Conservation (phyloP, 1,140 invertebrate genomes). For the Drosophila sp. region DNA sequence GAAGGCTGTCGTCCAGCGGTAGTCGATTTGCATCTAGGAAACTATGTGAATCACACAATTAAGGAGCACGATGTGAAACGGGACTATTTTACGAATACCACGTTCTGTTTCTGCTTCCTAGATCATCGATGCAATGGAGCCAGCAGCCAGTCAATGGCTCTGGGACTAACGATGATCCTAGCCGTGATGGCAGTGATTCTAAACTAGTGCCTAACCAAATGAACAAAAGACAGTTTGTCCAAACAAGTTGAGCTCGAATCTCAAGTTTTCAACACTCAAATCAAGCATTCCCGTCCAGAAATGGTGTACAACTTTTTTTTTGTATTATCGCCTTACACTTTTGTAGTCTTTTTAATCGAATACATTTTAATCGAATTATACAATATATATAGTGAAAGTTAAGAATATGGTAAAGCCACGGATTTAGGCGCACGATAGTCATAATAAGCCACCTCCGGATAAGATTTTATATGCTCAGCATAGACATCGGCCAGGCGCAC, state of each 20-base stretch:
- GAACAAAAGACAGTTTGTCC: slow-evolving; percentile 47
- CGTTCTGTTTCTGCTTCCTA: slow-evolving; percentile 95
- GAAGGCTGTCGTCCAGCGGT: slow-evolving; percentile 93
- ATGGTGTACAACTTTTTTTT: slow-evolving; percentile 34
- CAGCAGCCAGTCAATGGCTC: slow-evolving; percentile 16
- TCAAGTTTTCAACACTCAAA: slow-evolving; percentile 31
- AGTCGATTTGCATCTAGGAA: slow-evolving; percentile 89
- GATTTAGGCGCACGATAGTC: slow-evolving; percentile 86
- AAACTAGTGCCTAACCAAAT: slow-evolving; percentile 56
- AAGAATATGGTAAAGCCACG: slow-evolving; percentile 41
- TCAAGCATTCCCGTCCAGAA: slow-evolving; percentile 46
- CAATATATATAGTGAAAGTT: slow-evolving; percentile 52
- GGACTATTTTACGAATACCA: slow-evolving; percentile 91
- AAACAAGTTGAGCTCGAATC: slow-evolving; percentile 55
- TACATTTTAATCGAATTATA: slow-evolving; percentile 65
- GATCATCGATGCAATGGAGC: slow-evolving; percentile 93
- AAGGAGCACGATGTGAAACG: slow-evolving; percentile 93
- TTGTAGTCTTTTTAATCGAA: slow-evolving; percentile 53
- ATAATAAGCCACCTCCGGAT: slow-evolving; percentile 89
- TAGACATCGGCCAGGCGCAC: slow-evolving; percentile 91
- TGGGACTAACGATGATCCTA: slow-evolving; percentile 28
- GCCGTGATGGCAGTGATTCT: slow-evolving; percentile 29
- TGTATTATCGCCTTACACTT: slow-evolving; percentile 40
- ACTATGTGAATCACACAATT: slow-evolving; percentile 95
- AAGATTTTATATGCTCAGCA: slow-evolving; percentile 87